Evolutionary conservation across 2,113 vertebrate genomes (phyloP), one percentile per base, ranked within the genome.

Genomic region (Halcyon senegalensis): DNA sequence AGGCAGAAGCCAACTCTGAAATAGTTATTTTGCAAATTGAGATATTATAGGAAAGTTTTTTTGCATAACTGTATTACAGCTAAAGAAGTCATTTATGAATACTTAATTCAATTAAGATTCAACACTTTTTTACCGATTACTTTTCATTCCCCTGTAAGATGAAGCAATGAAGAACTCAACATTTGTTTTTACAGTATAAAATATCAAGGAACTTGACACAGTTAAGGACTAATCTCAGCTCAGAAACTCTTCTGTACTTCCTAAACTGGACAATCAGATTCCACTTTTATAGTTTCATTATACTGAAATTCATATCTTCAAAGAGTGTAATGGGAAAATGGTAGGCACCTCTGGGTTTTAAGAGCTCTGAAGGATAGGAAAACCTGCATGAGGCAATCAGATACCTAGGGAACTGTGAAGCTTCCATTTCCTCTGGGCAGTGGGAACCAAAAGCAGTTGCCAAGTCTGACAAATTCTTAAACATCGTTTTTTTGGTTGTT

Each of bases 381-480:
- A 94, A 91, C 78, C 78, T 87, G 89, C 37, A 37, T 30, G n/a
- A 91, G 31, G 31, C 44, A 76, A 37, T 17, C 31, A n/a, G 66
- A 64, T 37, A 73, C 27, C 66, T 12, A 60, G 82, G 59, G 72
- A 95, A 20, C 19, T 28, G 51, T 1, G 6, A 64, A 89, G 39
- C 37, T 41, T 68, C 18, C 16, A 24, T 24, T 62, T 95, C 77
- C 66, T 89, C 66, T 79, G 74, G 66, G 69, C 9, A 23, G 20
- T 2, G 10, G 72, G 59, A 91, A 85, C 41, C 13, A 18, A 93
- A 85, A 83, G 69, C 35, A 92, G 64, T 48, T 70, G 70, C 73
- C 76, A 87, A 93, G 37, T 59, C 79, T 91, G 70, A 85, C 50
- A 94, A 96, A 94, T 82, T 96, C 87, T 83, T 83, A 53, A 64